Base-by-base conservation (phyloP, 2,888 invertebrate species). In the Mallateleia sp. region DNA sequence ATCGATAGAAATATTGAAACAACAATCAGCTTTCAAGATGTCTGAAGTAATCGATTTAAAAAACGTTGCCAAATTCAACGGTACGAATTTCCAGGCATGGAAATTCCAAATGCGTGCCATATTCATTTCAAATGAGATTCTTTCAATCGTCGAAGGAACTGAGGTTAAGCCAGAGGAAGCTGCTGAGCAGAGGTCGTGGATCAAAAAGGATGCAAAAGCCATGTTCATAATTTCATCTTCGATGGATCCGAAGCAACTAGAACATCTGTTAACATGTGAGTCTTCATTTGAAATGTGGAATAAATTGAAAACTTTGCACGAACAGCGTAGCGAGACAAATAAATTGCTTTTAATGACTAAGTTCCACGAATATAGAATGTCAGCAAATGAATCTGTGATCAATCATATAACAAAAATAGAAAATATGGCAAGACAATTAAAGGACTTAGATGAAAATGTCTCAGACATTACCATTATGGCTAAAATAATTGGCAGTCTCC, bases 401-500 rank as follows among this genome's bases (percentile, higher is more conserved):
- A 1, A 54, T 1, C 54, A 54, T 24, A 54, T 54, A 3, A 9
- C 25, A 7, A 54, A 25, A 20, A 11, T 54, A 9, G 54, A 54
- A 54, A 54, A 54, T 54, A 25, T 54, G 24, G 54, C 54, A 11
- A 22, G 54, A 11, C 54, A 54, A 52, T 32, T 38, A 38, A 47
- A 15, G 1, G 89, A 91, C 50, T 50, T 90, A 6, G 89, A 88
- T 5, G 88, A 88, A 60, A 45, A 14, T n/a, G 78, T 90, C n/a
- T 78, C 88, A 1, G 83, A 89, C 1, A 11, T 69, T 7, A 54
- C 87, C 7, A 74, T 90, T 8, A 88, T 89, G 81, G 89, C 91
- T 0, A 91, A 91, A 64, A 86, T 90, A 24, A 25, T 91, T 6
- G 90, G 84, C 8, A 87, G 88, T 34, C 32, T 90, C n/a, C 82